Base-by-base conservation (phyloP, 2,113 vertebrate genomes). In the Noturus placidus region DNA sequence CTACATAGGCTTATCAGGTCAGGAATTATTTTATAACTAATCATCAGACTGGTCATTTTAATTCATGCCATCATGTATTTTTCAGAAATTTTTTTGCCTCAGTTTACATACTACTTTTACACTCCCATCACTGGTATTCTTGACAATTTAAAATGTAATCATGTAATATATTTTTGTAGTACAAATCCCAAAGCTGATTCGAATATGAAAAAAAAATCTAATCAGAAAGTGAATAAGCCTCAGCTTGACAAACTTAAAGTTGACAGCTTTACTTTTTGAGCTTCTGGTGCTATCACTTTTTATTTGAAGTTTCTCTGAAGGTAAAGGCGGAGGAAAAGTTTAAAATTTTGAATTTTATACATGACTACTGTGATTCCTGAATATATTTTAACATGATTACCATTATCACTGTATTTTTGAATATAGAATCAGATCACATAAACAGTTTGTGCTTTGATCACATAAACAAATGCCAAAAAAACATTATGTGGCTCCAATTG, bases 121-220 rank as follows among this genome's bases (percentile, higher is more conserved):
- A 85, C 25, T 22, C 50, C 14, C 14, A n/a, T 19, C 22, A 27
- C 35, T 76, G 27, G 10, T 38, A 57, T 33, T 74, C 17, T 20
- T 77, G 30, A 76, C 54, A 59, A 50, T 42, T 14, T 77, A 63
- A 22, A 50, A 30, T 76, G 25, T 50, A 77, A 77, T 86, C 61
- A 25, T 79, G 19, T 86, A 33, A 86, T 63, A 30, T 78, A 86
- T 67, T 80, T 77, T 86, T 65, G 54, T 86, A 70, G 38, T 35
- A 54, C 17, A 69, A 80, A 67, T 20, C 61, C 61, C 42, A 80
- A 52, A 30, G 25, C 30, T 52, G 17, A 25, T 86, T 61, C 2
- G 17, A 50, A 50, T 30, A 85, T 19, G 15, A 61, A 52, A 85
- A 52, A 85, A 2, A 59, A 38, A 57, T 54, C 57, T 65, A 77